Base-by-base conservation (phyloP, 2,797 vertebrate genomes). In the Alexandromys oeconomus region DNA sequence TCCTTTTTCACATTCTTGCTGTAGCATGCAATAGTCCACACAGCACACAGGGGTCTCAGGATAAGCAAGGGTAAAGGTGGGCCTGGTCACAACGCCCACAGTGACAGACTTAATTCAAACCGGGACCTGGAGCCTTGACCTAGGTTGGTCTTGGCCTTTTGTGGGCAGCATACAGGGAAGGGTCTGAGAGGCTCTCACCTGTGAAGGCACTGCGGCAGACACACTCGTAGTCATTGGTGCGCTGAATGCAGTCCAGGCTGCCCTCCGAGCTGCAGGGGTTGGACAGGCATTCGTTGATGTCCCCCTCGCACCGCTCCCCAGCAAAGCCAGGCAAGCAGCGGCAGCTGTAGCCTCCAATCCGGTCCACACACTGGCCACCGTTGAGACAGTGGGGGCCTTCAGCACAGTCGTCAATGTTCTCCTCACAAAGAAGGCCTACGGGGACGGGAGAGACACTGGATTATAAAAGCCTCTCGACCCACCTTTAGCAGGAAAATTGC, bases 221-320 rank as follows among this genome's bases (percentile, higher is more conserved):
- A 76, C 99, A 99, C n/a, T 97, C 98, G 92, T 99, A 99, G 96
- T 99, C 98, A 0, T 99, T 99, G 94, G 97, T 98, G 61, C 99
- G 98, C 97, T 99, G 99, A 13, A 99, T 97, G 76, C 99, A 99
- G 98, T 99, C 99, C 7, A 99, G 98, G 95, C 99, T 99, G 57
- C 99, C 99, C 1, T 98, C 97, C 0, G 98, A 69, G 92, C 98
- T 98, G 97, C 99, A 99, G 14, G 99, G 99, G 73, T 73, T 98
- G 23, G 99, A 99, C 7, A 98, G 98, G 95, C 99, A 99, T 96
- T 99, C 99, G 0, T 99, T 99, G 95, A 99, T 98, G 97, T 99
- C 99, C 0, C 99, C 99, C 96, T 99, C 99, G 0, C 99, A 99
- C 91, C 99, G 99, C 92, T 99, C 99, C 3, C 99, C 99, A 0